Conservation (phyloP, 1,140 invertebrate genomes). For the Dryas iulia region DNA sequence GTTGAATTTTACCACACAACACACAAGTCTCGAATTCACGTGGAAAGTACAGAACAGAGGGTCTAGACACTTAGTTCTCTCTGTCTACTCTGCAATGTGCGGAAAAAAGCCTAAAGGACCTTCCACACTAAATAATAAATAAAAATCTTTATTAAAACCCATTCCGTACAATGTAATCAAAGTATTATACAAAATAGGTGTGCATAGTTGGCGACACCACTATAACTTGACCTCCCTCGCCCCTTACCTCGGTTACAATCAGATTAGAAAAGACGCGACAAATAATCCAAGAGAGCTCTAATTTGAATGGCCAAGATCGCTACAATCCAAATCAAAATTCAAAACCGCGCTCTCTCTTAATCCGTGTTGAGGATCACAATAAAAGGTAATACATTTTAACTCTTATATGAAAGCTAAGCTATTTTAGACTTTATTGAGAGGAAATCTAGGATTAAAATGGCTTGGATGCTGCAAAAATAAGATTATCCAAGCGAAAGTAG, state of each 20-base stretch:
- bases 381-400: slow-evolving; percentile 80
- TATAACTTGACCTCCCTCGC: slow-evolving; percentile 37
- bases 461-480: slow-evolving; percentile 62
- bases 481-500: slow-evolving; percentile 79
- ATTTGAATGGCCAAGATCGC: slow-evolving; percentile 60
- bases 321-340: slow-evolving; percentile 79
- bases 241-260: slow-evolving; percentile 33
- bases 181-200: slow-evolving; percentile 70
- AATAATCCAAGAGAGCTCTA: slow-evolving; percentile 62
- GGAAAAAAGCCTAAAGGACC: neutral
- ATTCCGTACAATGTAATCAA: slow-evolving; percentile 69
- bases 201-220: slow-evolving; percentile 60
- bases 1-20: no score
- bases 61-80: no score
- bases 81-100: no score
- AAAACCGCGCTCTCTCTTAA: slow-evolving; percentile 78
- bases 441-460: slow-evolving; percentile 45
- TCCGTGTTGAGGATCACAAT: slow-evolving; percentile 79
- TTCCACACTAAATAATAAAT: slow-evolving; percentile 36
- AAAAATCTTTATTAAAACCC: slow-evolving; percentile 67
- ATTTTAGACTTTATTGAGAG: slow-evolving; percentile 53
- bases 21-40: no score
- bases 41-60: no score
- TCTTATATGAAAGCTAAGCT: slow-evolving; percentile 37
- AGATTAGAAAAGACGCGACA: slow-evolving; percentile 52